Percentiles rank a stretch among this genome's conserved stretches.
Evolutionary conservation across 2,113 vertebrate genomes (phyloP).

Genomic region (Calidris pugnax): DNA sequence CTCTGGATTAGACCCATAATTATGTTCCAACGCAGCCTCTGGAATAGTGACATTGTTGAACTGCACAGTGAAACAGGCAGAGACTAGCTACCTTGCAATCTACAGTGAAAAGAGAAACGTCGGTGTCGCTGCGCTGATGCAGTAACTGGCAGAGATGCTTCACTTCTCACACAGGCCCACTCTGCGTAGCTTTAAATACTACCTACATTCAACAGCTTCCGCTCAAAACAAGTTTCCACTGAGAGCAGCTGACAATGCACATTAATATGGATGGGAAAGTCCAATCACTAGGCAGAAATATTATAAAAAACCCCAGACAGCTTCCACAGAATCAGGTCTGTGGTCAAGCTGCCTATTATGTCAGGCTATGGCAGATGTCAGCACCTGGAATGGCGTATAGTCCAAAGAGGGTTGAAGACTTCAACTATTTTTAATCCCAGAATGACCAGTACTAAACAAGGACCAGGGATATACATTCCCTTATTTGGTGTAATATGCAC

Average conservation of each 20-base stretch:
- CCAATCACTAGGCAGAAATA: background rate
- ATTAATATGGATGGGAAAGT: background rate
- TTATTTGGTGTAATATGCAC: background rate
- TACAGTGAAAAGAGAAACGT: background rate
- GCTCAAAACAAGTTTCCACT: background rate
- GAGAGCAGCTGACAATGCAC: background rate
- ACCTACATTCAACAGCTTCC: background rate
- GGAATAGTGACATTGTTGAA: background rate
- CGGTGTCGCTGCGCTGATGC: background rate
- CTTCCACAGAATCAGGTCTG: background rate
- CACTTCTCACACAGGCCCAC: background rate
- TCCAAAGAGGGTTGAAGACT: background rate
- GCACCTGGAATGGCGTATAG: background rate
- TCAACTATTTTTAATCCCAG: background rate
- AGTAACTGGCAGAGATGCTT: background rate
- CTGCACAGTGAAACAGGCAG: background rate
- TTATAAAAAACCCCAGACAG: background rate
- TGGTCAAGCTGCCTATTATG: background rate
- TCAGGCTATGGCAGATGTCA: background rate
- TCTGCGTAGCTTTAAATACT: background rate
- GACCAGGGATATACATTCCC: rapidly evolving
- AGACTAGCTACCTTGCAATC: background rate
- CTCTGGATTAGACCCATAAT: background rate
- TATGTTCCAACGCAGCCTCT: background rate
- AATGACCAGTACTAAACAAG: background rate